Evolutionary conservation across 2,888 invertebrate genomes (phyloP).

Genomic region (Electrophaes corylata): DNA sequence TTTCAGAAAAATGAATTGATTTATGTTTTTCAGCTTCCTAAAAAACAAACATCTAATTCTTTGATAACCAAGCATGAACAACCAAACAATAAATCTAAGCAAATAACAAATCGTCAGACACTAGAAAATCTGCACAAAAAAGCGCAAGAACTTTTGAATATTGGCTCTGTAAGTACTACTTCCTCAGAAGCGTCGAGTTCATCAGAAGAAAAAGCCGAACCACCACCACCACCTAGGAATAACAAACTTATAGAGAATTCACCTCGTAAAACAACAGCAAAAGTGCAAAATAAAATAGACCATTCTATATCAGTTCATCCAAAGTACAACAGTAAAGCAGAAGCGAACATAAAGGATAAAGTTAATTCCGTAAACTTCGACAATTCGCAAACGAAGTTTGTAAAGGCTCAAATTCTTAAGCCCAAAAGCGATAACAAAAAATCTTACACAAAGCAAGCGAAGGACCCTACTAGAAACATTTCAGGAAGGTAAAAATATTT

Average conservation of each 20-base stretch:
- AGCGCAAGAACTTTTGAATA: constrained; percentile 71
- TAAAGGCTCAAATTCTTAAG: constrained; percentile 28
- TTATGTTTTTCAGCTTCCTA: constrained; percentile 27
- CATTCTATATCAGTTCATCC: constrained; percentile 10
- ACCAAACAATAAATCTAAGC: constrained; percentile 42
- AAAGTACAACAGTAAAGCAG: constrained; percentile 23
- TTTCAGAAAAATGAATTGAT: background rate
- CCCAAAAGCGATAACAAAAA: constrained; percentile 26
- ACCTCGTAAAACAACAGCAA: constrained; percentile 10
- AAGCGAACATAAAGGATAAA: constrained; percentile 22
- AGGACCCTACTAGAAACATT: constrained; percentile 18
- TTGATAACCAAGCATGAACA: constrained; percentile 34
- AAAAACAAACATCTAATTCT: constrained; percentile 23
- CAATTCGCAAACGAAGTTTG: constrained; percentile 9
- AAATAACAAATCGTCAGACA: constrained; percentile 53
- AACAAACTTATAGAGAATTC: constrained; percentile 22
- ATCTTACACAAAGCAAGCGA: constrained; percentile 15
- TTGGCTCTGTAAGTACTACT: constrained; percentile 62
- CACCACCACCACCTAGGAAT: constrained; percentile 32
- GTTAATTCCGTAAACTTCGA: constrained; percentile 18
- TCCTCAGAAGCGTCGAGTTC: constrained; percentile 63
- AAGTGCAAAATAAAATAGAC: constrained; percentile 17
- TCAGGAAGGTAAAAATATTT: constrained; percentile 27
- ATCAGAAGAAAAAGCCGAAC: constrained; percentile 42
- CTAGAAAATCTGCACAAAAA: constrained; percentile 72